Base-by-base conservation (phyloP, 1,140 invertebrate species). In the Leptopilina boulardi region DNA sequence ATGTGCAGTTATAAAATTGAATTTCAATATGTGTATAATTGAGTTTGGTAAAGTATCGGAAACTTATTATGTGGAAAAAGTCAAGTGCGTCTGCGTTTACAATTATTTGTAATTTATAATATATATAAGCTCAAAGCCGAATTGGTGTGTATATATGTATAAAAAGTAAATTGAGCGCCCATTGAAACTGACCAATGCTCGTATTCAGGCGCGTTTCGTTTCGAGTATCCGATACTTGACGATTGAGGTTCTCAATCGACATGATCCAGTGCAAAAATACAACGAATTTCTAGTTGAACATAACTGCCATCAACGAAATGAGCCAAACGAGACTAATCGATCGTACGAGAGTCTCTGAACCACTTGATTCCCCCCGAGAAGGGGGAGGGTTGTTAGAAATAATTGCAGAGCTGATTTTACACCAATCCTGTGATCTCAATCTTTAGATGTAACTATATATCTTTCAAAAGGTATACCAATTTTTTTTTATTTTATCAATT, bases 361-460 rank as follows among this genome's bases (percentile, higher is more conserved):
- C 70, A 82, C 80, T 84, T 70, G 74, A 84, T 51, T 79, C 76
- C 77, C 80, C 76, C 26, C 2, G 26, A 30, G 26, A 5, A 5
- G 26, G 5, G 26, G 26, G 44, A 70, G 78, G 79, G 79, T 82
- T 82, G 79, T 84, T 84, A 82, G 77, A 82, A 84, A 84, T 84
- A 84, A 84, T 84, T 84, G 83, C 79, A 51, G 77, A 80, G 76
- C 70, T 70, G 66, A 72, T 30, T 15, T 72, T 78, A 44, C 54
- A 81, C 74, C 75, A 59, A 59, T 21, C 21, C 56, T 26, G 5
- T 5, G 56, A 21, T 59, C 23, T 11, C 15, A 59, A 74, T 42
- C 56, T 47, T 13, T 73, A 26, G 11, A 74, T 74, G 30, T 11
- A 13, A 38, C 51, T 26, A 34, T 59, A 15, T 18, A 15, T 59